Conservation (phyloP, 2,888 invertebrate genomes). For the Taphrorychus bicolor region DNA sequence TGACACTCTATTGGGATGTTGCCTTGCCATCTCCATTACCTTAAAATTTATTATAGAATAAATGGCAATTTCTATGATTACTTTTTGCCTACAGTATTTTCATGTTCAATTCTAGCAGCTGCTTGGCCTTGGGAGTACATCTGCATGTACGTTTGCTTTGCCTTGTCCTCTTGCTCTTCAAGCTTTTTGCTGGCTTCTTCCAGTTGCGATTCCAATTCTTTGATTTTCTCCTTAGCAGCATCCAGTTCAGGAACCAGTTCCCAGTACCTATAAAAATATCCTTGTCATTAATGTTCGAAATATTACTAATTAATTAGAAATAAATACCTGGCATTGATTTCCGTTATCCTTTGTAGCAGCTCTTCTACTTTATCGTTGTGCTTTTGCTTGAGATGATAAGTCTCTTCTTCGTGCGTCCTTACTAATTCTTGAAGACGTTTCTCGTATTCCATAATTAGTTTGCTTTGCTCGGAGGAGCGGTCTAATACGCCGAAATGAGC, state of each 20-base stretch:
- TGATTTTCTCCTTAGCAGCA: slow-evolving; percentile 73
- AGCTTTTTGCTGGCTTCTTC: slow-evolving; percentile 74
- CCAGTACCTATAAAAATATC: slow-evolving; percentile 66
- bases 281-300: not conserved
- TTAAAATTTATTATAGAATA: not conserved
- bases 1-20: slow-evolving; percentile 73
- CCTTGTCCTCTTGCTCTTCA: slow-evolving; percentile 74
- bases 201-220: slow-evolving; percentile 74
- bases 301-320: not conserved
- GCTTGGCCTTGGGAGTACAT: slow-evolving; percentile 83
- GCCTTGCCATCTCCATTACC: slow-evolving; percentile 64
- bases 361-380: slow-evolving; percentile 83
- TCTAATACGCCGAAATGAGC: slow-evolving; percentile 46
- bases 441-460: slow-evolving; percentile 76
- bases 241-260: slow-evolving; percentile 78
- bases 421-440: slow-evolving; percentile 78
- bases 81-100: slow-evolving; percentile 67
- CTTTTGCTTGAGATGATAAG: slow-evolving; percentile 77
- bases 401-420: slow-evolving; percentile 68
- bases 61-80: not conserved
- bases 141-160: slow-evolving; percentile 79
- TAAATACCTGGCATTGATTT: slow-evolving; percentile 79
- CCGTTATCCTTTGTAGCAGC: slow-evolving; percentile 73
- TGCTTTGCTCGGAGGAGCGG: slow-evolving; percentile 71
- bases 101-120: slow-evolving; percentile 74